Base-by-base conservation (phyloP, 2,888 invertebrate genomes). In the Troilus luridus region DNA sequence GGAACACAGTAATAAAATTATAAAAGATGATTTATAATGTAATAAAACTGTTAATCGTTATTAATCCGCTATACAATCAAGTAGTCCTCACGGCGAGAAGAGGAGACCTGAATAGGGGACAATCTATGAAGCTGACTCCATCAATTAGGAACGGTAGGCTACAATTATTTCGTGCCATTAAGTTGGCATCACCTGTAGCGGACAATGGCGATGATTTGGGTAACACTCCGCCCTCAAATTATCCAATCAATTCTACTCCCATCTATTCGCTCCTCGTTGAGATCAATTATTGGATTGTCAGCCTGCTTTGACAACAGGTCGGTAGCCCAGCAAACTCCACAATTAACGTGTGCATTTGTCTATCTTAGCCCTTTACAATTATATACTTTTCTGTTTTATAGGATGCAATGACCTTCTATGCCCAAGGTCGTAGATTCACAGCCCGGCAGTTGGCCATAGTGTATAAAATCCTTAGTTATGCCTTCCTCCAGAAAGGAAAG, bases 221-320 rank as follows among this genome's bases (percentile, higher is more conserved):
- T 56, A 54, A 85, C 56, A 56, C 85, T 58, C 85, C 0, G 14
- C 85, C 14, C 85, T 85, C 11, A 85, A 85, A 85, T 85, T 85
- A 85, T 85, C 24, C 41, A 77, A 77, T 77, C 72, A 77, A 77
- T 41, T 85, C 72, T 77, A 67, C 72, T 77, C 85, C 85, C 56
- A 56, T 81, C 54, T 21, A 72, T 10, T 9, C n/a, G n/a, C 56
- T 11, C 56, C 85, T 77, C 72, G 72, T 77, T 77, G 72, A 77
- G 56, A 85, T 85, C 56, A 85, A 85, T 85, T 85, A 85, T 85
- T 85, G 56, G 85, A 85, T 85, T 58, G 85, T 85, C n/a, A 85
- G 8, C 9, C 54, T 81, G 54, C 81, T 81, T 81, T 81, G 81
- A 27, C 17, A 77, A 77, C 72, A 77, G 72, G 8, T 77, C 41